Percentiles rank a stretch among this genome's conserved stretches.
These are phyloP conservation scores for Drosophila nigrodunni DNA, from an alignment of 1,140 invertebrate species.

Conservation along the genomic window DNA sequence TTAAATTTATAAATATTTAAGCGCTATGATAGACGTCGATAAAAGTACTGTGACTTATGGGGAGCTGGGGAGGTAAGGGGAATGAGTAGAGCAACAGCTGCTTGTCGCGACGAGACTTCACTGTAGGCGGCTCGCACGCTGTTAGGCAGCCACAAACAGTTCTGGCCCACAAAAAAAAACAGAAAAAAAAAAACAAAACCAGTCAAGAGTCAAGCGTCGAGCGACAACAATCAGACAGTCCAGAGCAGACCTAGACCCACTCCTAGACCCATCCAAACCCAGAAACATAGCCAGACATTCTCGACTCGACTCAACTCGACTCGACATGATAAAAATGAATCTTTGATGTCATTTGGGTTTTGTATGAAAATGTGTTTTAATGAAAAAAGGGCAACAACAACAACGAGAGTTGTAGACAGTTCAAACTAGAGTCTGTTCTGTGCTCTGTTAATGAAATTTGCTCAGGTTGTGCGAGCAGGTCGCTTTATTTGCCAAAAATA, in stretches of 20 bases:
- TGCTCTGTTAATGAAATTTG: conserved; percentile 76
- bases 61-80: background rate
- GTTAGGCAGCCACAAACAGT: conserved; percentile 52
- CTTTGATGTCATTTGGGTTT: conserved; percentile 81
- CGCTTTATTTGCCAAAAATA: conserved; percentile 75
- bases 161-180: conserved; percentile 6
- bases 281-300: conserved; percentile 43
- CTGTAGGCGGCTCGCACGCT: conserved; percentile 46
- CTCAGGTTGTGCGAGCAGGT: conserved; percentile 35
- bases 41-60: background rate
- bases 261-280: conserved; percentile 17
- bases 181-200: conserved; percentile 7
- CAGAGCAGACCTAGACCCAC: conserved; percentile 32
- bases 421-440: conserved; percentile 49
- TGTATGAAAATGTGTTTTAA: conserved; percentile 76
- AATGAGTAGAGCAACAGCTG: conserved; percentile 44
- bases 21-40: conserved; percentile 68
- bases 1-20: conserved; percentile 82
- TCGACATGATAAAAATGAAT: conserved; percentile 78
- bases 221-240: conserved; percentile 25
- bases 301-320: conserved; percentile 44
- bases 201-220: conserved; percentile 9
- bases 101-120: conserved; percentile 26
- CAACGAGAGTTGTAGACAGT: conserved; percentile 8
- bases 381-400: conserved; percentile 60